These are phyloP conservation scores for Tretioscincus oriximinensis DNA, from an alignment of 2,113 vertebrate species.

Conservation along the genomic window DNA sequence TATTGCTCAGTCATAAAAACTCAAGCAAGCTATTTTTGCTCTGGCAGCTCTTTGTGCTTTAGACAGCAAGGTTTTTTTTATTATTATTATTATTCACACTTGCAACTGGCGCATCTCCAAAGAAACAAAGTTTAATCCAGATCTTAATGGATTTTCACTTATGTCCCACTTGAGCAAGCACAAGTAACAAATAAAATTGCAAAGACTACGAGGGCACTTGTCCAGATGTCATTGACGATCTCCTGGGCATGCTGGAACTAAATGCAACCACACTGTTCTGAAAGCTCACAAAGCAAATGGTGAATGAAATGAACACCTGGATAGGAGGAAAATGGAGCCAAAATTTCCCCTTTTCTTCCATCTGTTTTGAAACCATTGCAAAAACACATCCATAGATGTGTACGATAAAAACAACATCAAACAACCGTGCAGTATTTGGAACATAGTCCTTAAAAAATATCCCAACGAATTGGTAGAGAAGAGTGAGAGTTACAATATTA, in stretches of 20 bases:
- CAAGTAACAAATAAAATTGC: neutral
- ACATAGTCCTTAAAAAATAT: too few relatives aligned
- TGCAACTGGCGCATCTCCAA: constrained; percentile 11
- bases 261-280: constrained; percentile 35
- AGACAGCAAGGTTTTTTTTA: neutral
- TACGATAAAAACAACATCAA: neutral
- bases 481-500: too few relatives aligned
- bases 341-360: neutral
- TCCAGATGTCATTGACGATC: constrained; percentile 21
- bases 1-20: constrained; percentile 40
- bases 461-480: too few relatives aligned
- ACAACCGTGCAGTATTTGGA: neutral
- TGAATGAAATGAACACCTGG: constrained; percentile 38
- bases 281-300: constrained; percentile 34
- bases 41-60: neutral
- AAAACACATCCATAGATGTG: constrained; percentile 19
- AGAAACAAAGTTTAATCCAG: constrained; percentile 31
- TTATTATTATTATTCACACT: constrained; percentile 1
- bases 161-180: neutral
- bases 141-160: constrained; percentile 23
- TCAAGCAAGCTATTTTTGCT: constrained; percentile 21
- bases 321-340: constrained; percentile 12
- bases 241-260: neutral
- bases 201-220: neutral
- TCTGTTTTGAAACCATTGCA: constrained; percentile 18